Base-by-base conservation (phyloP, 2,797 vertebrate species). In the Cossypha heuglini region DNA sequence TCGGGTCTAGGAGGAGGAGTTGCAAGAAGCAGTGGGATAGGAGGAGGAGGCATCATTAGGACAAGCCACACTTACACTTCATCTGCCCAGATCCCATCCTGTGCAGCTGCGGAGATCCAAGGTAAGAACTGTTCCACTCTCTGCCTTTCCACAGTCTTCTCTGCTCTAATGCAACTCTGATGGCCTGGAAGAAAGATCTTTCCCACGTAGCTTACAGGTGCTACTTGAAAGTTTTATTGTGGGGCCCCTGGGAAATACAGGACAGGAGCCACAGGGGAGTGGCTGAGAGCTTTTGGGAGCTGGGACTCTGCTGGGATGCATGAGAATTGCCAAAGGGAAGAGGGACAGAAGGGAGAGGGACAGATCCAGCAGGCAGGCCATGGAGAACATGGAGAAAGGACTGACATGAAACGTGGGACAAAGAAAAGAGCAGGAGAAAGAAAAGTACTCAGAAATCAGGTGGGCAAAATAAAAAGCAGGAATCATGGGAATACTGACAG, bases 31-130 rank as follows among this genome's bases (percentile, higher is more conserved):
- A 90, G 93, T 35, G 95, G 96, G 52, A 86, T 96, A 90, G 96
- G 93, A 93, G 94, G 94, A 91, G 83, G 94, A 91, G 91, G 73
- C 7, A 79, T 92, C 84, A 95, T 94, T 82, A 94, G 79, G 45
- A 94, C 96, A 46, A 96, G 75, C 80, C 94, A 94, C 90, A 95
- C 90, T 29, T 93, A 94, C 43, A 89, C 88, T 61, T 74, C 97
- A 0, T 89, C 96, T 80, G 73, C 92, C 67, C 92, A 94, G 94
- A 94, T 96, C n/a, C 92, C 96, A 6, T 49, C 94, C 43, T 95
- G 93, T 46, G 88, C 68, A 46, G 81, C 93, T 79, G 87, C 91
- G 29, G 96, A 97, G 63, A 82, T 94, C 67, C 97, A 97, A 95
- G 97, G 97, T 97, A 59, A 95, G 90, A 37, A 29, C 45, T 14